phyloP scores from a whole-genome alignment of 2,888 invertebrate species.

The Atethmia centrago region DNA sequence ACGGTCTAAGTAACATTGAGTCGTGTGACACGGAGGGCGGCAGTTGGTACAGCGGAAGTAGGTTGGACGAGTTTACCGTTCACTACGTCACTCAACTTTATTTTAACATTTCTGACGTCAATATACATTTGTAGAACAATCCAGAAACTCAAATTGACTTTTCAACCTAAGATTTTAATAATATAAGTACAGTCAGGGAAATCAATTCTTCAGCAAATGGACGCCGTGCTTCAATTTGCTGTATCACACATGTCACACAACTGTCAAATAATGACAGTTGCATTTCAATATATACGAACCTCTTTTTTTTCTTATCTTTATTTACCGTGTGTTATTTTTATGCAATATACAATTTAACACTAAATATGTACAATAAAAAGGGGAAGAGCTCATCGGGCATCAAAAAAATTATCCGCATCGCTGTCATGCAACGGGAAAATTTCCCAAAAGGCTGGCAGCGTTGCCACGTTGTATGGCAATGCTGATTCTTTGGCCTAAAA shows the following conservation, averaged over 20 bases:
- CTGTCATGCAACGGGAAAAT: too few relatives aligned
- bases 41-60: background rate
- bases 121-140: background rate
- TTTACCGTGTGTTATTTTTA: too few relatives aligned
- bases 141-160: background rate
- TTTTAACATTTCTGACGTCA: background rate
- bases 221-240: background rate
- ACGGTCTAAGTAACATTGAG: background rate
- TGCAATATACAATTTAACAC: too few relatives aligned
- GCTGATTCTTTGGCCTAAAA: too few relatives aligned
- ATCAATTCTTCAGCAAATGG: background rate
- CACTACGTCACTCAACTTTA: background rate
- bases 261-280: background rate
- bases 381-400: too few relatives aligned
- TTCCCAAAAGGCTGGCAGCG: too few relatives aligned
- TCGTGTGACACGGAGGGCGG: background rate
- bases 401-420: too few relatives aligned
- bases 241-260: background rate
- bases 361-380: too few relatives aligned
- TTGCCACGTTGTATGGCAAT: too few relatives aligned
- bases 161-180: background rate
- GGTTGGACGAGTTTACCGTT: background rate
- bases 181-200: background rate
- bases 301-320: too few relatives aligned
- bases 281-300: background rate